These are phyloP conservation scores for Pterophyllum scalare DNA, from an alignment of 2,113 vertebrate genomes.

Conservation along the genomic window DNA sequence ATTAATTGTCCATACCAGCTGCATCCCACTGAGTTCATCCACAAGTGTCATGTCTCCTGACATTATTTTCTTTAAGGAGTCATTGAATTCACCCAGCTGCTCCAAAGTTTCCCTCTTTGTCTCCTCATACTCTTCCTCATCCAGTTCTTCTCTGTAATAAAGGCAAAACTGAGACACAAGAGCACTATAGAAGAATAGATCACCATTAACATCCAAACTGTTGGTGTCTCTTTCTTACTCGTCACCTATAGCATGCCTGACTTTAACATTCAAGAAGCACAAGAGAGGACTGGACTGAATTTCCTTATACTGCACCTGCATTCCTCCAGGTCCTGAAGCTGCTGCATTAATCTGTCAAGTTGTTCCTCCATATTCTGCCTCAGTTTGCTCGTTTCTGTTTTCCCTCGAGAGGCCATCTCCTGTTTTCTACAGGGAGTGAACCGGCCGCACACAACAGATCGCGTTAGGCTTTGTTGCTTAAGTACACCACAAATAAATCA, in stretches of 20 bases:
- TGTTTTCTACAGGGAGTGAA: background rate
- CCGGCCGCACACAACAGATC: background rate
- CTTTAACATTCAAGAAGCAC: background rate
- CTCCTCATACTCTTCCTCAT: conserved; percentile 96
- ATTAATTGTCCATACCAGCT: conserved; percentile 84
- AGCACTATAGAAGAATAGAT: background rate
- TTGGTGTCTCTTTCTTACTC: background rate
- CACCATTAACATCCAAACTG: background rate
- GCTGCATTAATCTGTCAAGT: conserved; percentile 95
- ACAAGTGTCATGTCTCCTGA: conserved; percentile 97
- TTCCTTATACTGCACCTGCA: conserved; percentile 86
- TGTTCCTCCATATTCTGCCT: conserved; percentile 98
- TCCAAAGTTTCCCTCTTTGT: conserved; percentile 97
- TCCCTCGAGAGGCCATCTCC: conserved; percentile 94
- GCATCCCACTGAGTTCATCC: conserved; percentile 96
- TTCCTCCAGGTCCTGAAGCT: conserved; percentile 95
- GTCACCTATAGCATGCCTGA: background rate
- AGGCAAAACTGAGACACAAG: background rate
- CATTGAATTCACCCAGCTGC: conserved; percentile 94
- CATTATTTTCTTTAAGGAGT: conserved; percentile 96
- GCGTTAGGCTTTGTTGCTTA: background rate
- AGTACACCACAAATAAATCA: background rate
- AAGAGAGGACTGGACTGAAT: background rate
- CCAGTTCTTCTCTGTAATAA: conserved; percentile 89
- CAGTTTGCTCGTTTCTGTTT: conserved; percentile 93